Percentiles rank a stretch among this genome's conserved stretches.
These are phyloP conservation scores for Tyto alba DNA, from an alignment of 2,113 vertebrate genomes.

Conservation along the genomic window DNA sequence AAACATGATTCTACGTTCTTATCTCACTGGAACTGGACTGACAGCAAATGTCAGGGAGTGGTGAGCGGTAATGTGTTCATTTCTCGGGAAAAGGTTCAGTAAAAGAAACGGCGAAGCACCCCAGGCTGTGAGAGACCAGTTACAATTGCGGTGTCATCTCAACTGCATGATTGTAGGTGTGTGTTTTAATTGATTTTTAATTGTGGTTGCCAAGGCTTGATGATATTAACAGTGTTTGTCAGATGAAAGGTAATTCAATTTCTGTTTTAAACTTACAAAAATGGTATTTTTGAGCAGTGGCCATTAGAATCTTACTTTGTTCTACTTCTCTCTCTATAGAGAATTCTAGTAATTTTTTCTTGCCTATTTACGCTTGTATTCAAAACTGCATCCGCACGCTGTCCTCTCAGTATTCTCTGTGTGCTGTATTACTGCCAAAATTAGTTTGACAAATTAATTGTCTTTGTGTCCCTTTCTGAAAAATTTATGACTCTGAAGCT, in stretches of 20 bases:
- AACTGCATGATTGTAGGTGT: background rate
- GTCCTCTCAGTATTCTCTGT: background rate
- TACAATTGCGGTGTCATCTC: background rate
- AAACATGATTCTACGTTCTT: background rate
- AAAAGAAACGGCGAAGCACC: no score
- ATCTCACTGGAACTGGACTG: background rate
- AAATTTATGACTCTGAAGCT: background rate
- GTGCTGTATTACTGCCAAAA: background rate
- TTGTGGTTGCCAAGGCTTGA: background rate
- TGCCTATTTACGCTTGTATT: background rate
- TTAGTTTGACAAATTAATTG: background rate
- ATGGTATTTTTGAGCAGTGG: background rate
- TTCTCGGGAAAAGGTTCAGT: background rate
- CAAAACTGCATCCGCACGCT: background rate
- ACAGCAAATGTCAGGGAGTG: background rate
- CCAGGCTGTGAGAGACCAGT: background rate
- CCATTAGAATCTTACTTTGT: background rate
- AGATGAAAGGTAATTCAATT: background rate
- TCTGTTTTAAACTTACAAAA: background rate
- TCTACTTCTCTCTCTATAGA: background rate
- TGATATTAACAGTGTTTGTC: background rate
- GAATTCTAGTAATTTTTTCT: background rate
- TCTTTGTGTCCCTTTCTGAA: background rate
- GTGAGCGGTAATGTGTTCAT: rapidly evolving
- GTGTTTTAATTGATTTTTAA: background rate